Conservation (phyloP, 2,888 invertebrate species). For the Anthophora plumipes region DNA sequence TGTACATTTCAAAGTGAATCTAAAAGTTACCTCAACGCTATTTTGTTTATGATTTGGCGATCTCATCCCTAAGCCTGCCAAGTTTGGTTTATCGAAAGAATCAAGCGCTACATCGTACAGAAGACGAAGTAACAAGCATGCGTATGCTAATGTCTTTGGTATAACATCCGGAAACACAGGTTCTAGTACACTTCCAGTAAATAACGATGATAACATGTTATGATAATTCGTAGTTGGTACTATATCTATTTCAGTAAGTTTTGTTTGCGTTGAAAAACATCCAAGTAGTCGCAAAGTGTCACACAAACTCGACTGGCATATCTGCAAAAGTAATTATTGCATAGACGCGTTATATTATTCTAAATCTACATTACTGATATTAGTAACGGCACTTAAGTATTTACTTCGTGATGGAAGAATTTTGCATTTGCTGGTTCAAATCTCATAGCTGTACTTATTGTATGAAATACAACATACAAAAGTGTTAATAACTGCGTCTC, state of each 20-base stretch:
- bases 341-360: not conserved
- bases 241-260: constrained; percentile 85
- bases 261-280: constrained; percentile 90
- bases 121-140: constrained; percentile 93
- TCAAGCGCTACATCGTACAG: constrained; percentile 98
- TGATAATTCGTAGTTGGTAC: constrained; percentile 81
- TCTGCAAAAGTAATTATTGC: constrained; percentile 85
- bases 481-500: constrained; percentile 90
- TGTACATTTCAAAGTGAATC: not conserved
- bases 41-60: constrained; percentile 88
- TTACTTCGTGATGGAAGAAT: constrained; percentile 97
- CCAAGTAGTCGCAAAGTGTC: constrained; percentile 96
- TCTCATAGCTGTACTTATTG: constrained; percentile 98
- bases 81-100: constrained; percentile 95
- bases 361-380: not conserved
- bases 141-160: constrained; percentile 92
- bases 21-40: constrained; percentile 86
- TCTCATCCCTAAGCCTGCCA: constrained; percentile 88
- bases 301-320: constrained; percentile 96
- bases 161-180: constrained; percentile 89
- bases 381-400: constrained; percentile 1
- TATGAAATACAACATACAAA: constrained; percentile 95
- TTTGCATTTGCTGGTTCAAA: constrained; percentile 99
- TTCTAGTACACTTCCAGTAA: constrained; percentile 91
- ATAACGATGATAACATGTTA: constrained; percentile 89